Evolutionary conservation across 1,140 invertebrate species (phyloP), one percentile per base, ranked within the genome.

Genomic region (Achroia grisella): DNA sequence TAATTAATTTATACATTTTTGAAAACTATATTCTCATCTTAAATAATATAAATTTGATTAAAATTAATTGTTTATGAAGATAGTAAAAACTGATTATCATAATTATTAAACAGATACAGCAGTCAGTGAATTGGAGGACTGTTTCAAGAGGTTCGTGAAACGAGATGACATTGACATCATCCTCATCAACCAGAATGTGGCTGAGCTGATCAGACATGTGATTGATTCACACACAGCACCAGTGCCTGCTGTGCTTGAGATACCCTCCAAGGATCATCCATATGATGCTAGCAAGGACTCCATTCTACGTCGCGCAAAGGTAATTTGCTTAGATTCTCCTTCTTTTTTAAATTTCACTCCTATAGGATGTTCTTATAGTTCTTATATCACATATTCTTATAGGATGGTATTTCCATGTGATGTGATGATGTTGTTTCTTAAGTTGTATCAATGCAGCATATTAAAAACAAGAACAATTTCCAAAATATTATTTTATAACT

Each of bases 201-300:
- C 98, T 31, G 98, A 99, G 87, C 90, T 98, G 89, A 98, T 99
- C 74, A 91, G 98, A 39, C 97, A 99, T 85, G 92, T 96, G 6
- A 98, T 99, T 59, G 98, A 99, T 79, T 91, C 90, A 14, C 97
- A 99, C 74, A 94, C 92, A 23, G 90, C 93, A 36, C 96, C 97
- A 1, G 94, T 99, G 51, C 98, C 98, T 14, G 92, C 98, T 9
- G 95, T 99, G 4, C 87, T 99, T 39, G 98, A 99, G 90, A 99
- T 99, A 68, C 98, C 98, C 13, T 99, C 97, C 11, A 99, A 99
- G 84, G 98, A 99, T 86, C 95, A 98, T 86, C 98, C 98, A 0
- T 99, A 99, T 86, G 98, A 99, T 87, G 95, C 98, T 28, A 93
- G 92, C 62, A 99, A 99, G 87, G 98, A 99, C 87, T 99, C 97